Percentiles rank a stretch among this genome's conserved stretches.
These are phyloP conservation scores for Eospalax fontanierii DNA, from an alignment of 2,797 vertebrate species.

Conservation along the genomic window DNA sequence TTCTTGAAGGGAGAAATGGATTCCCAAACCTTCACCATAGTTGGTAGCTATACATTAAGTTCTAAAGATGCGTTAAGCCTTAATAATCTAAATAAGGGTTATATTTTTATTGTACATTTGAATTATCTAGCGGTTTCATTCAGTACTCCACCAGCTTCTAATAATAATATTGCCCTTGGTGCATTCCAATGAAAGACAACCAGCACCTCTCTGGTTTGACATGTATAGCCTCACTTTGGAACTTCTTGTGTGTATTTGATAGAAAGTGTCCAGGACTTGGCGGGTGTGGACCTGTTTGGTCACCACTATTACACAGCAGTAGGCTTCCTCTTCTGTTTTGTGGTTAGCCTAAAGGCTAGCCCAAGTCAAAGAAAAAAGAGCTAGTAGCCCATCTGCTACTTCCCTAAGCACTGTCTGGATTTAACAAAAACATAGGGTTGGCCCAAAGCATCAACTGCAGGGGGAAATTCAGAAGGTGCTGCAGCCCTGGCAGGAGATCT, in stretches of 20 bases:
- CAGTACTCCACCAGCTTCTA: background rate
- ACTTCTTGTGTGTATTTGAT: background rate
- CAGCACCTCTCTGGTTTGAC: background rate
- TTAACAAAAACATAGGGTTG: conserved; percentile 2
- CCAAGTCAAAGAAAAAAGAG: conserved; percentile 25
- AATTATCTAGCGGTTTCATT: conserved; percentile 48
- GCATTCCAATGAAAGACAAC: conserved; percentile 13
- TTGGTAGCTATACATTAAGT: conserved; percentile 19
- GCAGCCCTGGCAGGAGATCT: background rate
- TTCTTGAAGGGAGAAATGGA: conserved; percentile 41
- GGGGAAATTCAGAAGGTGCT: background rate
- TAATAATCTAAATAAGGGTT: conserved; percentile 42
- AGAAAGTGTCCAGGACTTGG: background rate
- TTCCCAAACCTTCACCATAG: background rate
- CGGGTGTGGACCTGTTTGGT: background rate
- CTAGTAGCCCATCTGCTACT: background rate
- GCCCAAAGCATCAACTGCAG: background rate
- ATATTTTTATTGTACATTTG: conserved; percentile 13
- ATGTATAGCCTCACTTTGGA: background rate
- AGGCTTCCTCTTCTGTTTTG: conserved; percentile 34
- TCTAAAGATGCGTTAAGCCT: conserved; percentile 27
- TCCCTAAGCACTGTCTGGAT: background rate
- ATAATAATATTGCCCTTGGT: background rate
- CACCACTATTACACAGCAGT: background rate
- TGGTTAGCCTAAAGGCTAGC: background rate